These are phyloP conservation scores for Synanceia verrucosa DNA, from an alignment of 2,797 vertebrate genomes.

Conservation along the genomic window DNA sequence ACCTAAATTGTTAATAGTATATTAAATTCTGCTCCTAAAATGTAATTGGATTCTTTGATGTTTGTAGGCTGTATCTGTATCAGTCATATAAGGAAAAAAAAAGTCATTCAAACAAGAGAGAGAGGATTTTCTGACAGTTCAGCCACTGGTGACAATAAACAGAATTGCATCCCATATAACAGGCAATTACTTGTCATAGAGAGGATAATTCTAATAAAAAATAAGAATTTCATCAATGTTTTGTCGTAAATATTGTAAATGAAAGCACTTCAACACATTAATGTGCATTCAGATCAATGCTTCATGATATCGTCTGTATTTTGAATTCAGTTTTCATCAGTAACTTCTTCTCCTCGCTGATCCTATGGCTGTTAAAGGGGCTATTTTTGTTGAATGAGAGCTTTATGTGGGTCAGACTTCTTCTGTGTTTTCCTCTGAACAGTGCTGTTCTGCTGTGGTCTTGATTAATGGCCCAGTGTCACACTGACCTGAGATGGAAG, in stretches of 20 bases:
- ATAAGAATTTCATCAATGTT: neutral
- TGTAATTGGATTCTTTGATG: conserved; percentile 8
- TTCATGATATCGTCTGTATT: neutral
- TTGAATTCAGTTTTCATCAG: conserved; percentile 44
- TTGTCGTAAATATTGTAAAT: neutral
- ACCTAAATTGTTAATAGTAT: conserved; percentile 16
- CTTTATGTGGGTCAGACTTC: conserved; percentile 79
- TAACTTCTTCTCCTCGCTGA: conserved; percentile 57
- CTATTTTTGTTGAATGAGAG: conserved; percentile 68
- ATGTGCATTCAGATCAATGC: neutral
- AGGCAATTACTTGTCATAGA: neutral
- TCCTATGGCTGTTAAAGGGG: conserved; percentile 54
- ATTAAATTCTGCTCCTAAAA: conserved; percentile 8
- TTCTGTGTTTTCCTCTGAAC: conserved; percentile 52
- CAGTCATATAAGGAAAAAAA: neutral
- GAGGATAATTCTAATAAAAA: neutral
- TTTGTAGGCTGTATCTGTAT: neutral
- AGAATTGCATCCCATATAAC: neutral
- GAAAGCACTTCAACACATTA: neutral
- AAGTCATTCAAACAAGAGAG: neutral
- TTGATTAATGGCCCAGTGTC: conserved; percentile 72
- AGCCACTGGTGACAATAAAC: neutral
- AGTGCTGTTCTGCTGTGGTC: conserved; percentile 49
- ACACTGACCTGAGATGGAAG: conserved; percentile 58
- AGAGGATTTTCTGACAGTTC: neutral